Conservation (phyloP, 2,113 vertebrate genomes). For the Elephantulus edwardii region DNA sequence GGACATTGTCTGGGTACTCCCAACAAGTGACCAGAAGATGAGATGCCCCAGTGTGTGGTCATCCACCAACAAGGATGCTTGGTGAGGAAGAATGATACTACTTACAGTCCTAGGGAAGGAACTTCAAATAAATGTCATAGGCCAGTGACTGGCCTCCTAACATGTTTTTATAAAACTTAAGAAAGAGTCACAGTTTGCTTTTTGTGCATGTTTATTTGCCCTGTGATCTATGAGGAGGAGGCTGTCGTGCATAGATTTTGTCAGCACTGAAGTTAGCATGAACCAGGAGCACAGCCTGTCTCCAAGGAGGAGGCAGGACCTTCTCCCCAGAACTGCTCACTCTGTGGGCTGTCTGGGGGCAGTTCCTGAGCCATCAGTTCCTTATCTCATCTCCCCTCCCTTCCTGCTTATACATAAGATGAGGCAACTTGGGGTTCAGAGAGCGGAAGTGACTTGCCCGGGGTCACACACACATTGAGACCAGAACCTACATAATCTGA, state of each 20-base stretch:
- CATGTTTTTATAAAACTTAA: neutral
- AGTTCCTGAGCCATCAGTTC: neutral
- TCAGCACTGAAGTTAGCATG: neutral
- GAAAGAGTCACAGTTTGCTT: neutral
- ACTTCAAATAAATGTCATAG: neutral
- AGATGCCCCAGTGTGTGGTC: neutral
- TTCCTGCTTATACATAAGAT: neutral
- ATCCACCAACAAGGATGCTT: neutral
- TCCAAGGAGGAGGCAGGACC: too few species aligned
- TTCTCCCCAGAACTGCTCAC: neutral
- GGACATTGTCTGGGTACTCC: neutral
- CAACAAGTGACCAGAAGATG: neutral
- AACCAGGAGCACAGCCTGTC: neutral
- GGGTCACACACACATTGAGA: neutral
- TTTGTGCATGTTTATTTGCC: neutral
- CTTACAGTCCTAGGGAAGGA: fast-evolving
- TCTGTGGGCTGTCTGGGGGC: neutral
- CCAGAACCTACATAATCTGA: neutral
- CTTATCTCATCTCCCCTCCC: neutral
- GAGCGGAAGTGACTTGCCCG: neutral
- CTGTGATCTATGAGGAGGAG: fast-evolving
- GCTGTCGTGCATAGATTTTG: neutral
- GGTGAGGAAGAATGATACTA: too few species aligned
- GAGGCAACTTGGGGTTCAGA: neutral
- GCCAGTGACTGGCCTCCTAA: fast-evolving